A percentile compares a stretch with the other conserved stretches of the same genome.
These are phyloP conservation scores for Drosophila serrata DNA, from an alignment of 1,140 invertebrate species.

Conservation along the genomic window DNA sequence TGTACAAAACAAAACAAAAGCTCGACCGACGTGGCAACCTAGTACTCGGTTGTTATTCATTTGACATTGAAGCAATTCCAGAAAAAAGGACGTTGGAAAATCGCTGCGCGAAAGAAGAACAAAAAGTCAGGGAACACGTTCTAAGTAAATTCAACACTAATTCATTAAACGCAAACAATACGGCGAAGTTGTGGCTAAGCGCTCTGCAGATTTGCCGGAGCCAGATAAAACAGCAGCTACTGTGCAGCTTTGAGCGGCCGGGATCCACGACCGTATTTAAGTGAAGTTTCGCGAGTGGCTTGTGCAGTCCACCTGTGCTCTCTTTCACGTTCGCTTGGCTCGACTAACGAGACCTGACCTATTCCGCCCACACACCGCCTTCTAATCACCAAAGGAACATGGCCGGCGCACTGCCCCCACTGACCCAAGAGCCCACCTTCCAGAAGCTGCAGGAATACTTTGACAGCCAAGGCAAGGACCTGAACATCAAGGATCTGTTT, in stretches of 20 bases:
- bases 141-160: background rate
- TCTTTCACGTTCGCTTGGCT: conserved; percentile 41
- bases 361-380: conserved; percentile 22
- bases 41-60: conserved; percentile 69
- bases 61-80: conserved; percentile 78
- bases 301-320: conserved; percentile 43
- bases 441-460: conserved; percentile 91
- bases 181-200: conserved; percentile 45
- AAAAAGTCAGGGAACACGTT: conserved; percentile 3
- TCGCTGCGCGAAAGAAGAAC: conserved; percentile 24
- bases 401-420: conserved; percentile 75
- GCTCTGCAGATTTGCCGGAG: conserved; percentile 47
- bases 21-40: conserved; percentile 56
- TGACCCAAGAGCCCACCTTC: conserved; percentile 90
- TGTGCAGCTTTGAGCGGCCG: conserved; percentile 2
- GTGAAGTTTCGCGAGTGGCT: conserved; percentile 58
- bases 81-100: conserved; percentile 54
- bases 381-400: conserved; percentile 61
- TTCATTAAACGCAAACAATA: conserved; percentile 21
- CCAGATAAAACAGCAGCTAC: conserved; percentile 33
- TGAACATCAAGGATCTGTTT: conserved; percentile 93
- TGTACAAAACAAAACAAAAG: conserved; percentile 20
- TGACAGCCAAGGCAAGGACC: conserved; percentile 88
- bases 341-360: conserved; percentile 37
- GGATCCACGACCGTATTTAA: conserved; percentile 47